phyloP scores from a whole-genome alignment of 1,140 invertebrate genomes.

The Palaemon carinicauda region DNA sequence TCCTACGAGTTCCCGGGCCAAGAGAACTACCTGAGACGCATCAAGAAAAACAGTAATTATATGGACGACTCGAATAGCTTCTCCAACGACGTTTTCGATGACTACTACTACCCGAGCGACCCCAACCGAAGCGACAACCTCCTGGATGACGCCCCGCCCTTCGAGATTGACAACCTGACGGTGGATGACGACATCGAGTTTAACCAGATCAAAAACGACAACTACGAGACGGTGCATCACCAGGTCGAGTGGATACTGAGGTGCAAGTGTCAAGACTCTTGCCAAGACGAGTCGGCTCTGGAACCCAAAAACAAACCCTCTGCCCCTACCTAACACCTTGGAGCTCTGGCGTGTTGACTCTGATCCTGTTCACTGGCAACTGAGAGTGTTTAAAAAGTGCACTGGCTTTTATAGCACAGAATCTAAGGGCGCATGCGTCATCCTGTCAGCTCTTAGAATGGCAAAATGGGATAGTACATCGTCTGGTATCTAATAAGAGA shows the following conservation, averaged over 20 bases:
- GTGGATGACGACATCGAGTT: conserved; percentile 32
- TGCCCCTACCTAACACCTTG: background rate
- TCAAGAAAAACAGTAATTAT: background rate
- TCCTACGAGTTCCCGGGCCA: background rate
- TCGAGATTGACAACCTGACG: conserved; percentile 37
- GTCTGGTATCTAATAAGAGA: no score
- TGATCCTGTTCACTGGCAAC: background rate
- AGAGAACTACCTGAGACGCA: no score
- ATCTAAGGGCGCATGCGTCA: no score
- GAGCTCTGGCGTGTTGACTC: background rate
- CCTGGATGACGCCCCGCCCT: background rate
- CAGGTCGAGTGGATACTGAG: conserved; percentile 52
- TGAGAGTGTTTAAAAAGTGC: background rate
- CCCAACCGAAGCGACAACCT: background rate
- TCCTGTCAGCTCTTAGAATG: no score
- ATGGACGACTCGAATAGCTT: background rate
- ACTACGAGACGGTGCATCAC: conserved; percentile 42
- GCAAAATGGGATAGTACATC: no score
- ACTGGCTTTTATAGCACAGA: no score
- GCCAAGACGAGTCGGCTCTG: background rate
- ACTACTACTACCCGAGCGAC: background rate
- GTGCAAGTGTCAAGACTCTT: conserved; percentile 27
- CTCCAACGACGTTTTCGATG: background rate
- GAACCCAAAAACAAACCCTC: background rate
- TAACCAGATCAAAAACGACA: conserved; percentile 42